Evolutionary conservation across 2,113 vertebrate genomes (phyloP).

Genomic region (Bostrychus sinensis): DNA sequence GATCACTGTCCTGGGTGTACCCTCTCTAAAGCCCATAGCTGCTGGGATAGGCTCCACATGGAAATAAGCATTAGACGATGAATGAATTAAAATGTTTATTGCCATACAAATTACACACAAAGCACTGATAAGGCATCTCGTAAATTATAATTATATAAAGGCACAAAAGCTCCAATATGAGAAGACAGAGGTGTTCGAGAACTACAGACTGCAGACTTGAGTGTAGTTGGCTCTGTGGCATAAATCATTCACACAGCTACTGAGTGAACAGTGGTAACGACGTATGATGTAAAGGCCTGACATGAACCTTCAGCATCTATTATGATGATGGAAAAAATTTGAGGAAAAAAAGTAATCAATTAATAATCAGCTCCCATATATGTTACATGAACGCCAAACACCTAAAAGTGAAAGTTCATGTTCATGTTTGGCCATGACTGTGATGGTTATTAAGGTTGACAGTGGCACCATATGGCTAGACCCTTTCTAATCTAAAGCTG

Average conservation of each 20-base stretch:
- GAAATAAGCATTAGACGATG: background rate
- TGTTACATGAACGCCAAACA: constrained; percentile 29
- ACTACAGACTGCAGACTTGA: constrained; percentile 14
- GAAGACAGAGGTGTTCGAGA: background rate
- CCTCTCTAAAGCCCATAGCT: no score
- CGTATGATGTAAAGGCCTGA: constrained; percentile 30
- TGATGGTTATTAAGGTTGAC: background rate
- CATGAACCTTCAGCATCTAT: constrained; percentile 40
- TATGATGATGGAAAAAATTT: constrained; percentile 26
- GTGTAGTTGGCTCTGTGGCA: constrained; percentile 9
- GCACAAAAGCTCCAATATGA: constrained; percentile 7
- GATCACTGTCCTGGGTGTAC: no score
- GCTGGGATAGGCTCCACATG: no score
- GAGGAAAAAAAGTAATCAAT: constrained; percentile 39
- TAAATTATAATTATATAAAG: constrained; percentile 26
- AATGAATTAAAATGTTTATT: background rate
- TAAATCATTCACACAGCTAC: constrained; percentile 38
- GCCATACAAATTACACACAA: background rate
- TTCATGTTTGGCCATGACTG: background rate
- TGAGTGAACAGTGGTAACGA: constrained; percentile 20
- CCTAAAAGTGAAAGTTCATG: constrained; percentile 3
- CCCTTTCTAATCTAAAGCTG: background rate
- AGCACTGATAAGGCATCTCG: background rate
- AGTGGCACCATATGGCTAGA: background rate
- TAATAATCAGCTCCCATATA: constrained; percentile 41